Percentiles rank a stretch among this genome's conserved stretches.
phyloP scores from a whole-genome alignment of 30 jellyfish, hydroid and myxozoan species.

The Sanderia malayensis region DNA sequence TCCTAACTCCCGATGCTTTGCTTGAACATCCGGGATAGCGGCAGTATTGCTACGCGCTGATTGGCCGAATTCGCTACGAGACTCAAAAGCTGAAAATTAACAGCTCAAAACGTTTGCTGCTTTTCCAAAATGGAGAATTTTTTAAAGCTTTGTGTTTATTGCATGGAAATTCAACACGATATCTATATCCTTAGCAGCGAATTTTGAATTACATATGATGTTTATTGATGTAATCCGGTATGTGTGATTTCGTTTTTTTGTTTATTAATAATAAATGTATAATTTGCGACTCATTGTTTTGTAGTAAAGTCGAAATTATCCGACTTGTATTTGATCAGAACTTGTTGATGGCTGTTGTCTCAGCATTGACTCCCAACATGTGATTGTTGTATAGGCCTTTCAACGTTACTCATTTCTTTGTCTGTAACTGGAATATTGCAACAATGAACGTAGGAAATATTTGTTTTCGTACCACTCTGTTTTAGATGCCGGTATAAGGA shows the following conservation, averaged over 20 bases:
- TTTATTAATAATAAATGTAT: slow-evolving; percentile 56
- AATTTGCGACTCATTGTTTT: slow-evolving; percentile 53
- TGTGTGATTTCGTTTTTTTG: slow-evolving; percentile 46
- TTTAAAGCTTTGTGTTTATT: slow-evolving; percentile 58
- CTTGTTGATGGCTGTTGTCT: slow-evolving; percentile 54
- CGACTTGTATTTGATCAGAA: slow-evolving; percentile 20
- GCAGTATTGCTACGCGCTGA: slow-evolving; percentile 15
- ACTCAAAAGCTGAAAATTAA: slow-evolving; percentile 49
- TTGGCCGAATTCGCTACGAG: slow-evolving; percentile 21
- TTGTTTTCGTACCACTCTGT: slow-evolving; percentile 3
- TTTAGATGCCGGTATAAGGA: slow-evolving; percentile 55
- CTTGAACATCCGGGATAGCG: slow-evolving; percentile 5
- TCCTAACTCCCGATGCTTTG: not conserved
- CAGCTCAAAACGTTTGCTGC: slow-evolving; percentile 68
- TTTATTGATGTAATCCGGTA: slow-evolving; percentile 46
- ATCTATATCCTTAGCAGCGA: slow-evolving; percentile 41
- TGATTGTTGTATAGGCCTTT: slow-evolving; percentile 34
- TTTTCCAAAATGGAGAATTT: slow-evolving; percentile 67
- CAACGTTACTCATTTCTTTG: slow-evolving; percentile 18
- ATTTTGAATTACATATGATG: slow-evolving; percentile 36
- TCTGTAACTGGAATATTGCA: not conserved
- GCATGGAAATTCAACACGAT: slow-evolving; percentile 47
- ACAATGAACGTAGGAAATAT: not conserved
- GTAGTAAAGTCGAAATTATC: slow-evolving; percentile 55
- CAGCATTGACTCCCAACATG: slow-evolving; percentile 55